Base-by-base conservation (phyloP, 1,140 invertebrate genomes). In the Atta cephalotes region DNA sequence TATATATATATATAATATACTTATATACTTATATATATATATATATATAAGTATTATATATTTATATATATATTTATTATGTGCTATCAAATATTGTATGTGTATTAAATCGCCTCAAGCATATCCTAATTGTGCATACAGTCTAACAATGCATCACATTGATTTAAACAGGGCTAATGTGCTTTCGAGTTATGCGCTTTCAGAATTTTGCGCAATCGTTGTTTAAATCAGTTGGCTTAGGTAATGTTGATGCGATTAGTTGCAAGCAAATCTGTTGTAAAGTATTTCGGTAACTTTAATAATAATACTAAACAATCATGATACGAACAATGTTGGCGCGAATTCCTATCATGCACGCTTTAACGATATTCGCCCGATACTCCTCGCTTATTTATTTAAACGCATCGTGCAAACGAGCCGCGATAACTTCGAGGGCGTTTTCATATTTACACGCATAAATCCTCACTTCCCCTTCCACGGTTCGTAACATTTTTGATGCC, bases 361-460 rank as follows among this genome's bases (percentile, higher is more conserved):
- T 68, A 68, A 56, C 12, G 9, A 14, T 31, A 39, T 39, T 10
- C 9, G 39, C 10, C 39, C 49, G 45, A 39, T 39, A 35, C 49
- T 56, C 25, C 14, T 35, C 58, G 53, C 74, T 74, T 84, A 76
- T 84, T 84, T 84, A 76, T 84, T 76, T 76, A 76, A 63, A 39
- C 56, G 25, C 10, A 58, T 84, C 70, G n/a, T 39, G 28, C 66
- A 62, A 74, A 31, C 39, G 39, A 25, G 39, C n/a, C 56, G 51
- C 39, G 25, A 81, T 84, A 84, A 84, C 70, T 62, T 74, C 3
- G 56, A 62, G 80, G 56, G 72, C 28, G 56, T 76, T 84, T 56
- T 84, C 58, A 74, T 76, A 84, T 84, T 84, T 84, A 74, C 71
- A 45, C 58, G 18, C 70, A 49, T 84, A 84, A 84, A 84, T 84